Conservation (phyloP, 2,888 invertebrate genomes). For the Nemurella pictetii region DNA sequence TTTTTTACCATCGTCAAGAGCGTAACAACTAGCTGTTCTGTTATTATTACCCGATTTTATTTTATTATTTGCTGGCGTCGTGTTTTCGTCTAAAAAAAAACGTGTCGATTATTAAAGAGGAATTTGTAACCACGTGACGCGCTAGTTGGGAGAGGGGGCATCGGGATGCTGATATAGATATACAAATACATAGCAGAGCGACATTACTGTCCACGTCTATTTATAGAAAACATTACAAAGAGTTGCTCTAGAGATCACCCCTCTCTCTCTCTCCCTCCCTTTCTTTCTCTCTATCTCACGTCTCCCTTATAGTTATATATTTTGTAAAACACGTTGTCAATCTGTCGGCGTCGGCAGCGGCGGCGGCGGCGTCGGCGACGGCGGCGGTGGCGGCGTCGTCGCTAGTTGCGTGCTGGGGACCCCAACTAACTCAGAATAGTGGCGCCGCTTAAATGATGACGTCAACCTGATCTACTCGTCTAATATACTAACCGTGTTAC, state of each 20-base stretch:
- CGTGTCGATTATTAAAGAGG: background rate
- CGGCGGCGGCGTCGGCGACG: conserved; percentile 15
- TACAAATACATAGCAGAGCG: background rate
- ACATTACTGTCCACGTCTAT: background rate
- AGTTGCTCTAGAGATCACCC: background rate
- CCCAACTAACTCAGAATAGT: background rate
- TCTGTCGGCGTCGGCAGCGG: conserved; percentile 40
- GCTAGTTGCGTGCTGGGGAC: background rate
- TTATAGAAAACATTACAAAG: conserved; percentile 1
- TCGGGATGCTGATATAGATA: background rate
- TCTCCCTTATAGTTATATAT: conserved; percentile 23
- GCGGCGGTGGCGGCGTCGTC: conserved; percentile 38
- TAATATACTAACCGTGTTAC: conserved; percentile 17
- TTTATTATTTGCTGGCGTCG: background rate
- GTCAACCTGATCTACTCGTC: background rate
- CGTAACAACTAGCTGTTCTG: background rate
- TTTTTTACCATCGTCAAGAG: too few species aligned
- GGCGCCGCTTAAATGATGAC: background rate
- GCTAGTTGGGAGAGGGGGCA: background rate
- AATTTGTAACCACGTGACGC: background rate
- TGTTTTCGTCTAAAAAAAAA: background rate
- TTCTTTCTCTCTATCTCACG: conserved; percentile 22
- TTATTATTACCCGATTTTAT: background rate
- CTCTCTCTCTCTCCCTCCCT: conserved; percentile 30
- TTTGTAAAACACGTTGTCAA: conserved; percentile 27